These are phyloP conservation scores for Ecliptopera silaceata DNA, from an alignment of 2,888 invertebrate genomes.

Conservation along the genomic window DNA sequence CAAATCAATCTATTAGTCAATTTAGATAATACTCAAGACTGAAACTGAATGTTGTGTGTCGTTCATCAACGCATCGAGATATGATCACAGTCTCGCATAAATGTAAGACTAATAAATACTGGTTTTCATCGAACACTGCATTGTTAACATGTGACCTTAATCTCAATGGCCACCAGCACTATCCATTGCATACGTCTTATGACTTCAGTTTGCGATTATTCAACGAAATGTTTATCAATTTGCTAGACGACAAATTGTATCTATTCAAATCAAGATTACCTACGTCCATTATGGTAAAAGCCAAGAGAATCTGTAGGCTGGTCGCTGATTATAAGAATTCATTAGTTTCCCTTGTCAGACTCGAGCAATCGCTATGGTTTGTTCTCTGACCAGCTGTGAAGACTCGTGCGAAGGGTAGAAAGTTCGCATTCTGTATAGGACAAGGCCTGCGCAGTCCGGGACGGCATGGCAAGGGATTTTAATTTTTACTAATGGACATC, in stretches of 20 bases:
- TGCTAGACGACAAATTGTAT: conserved; percentile 11
- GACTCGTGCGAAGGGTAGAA: too few species aligned
- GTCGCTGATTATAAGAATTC: too few species aligned
- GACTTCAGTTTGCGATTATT: conserved; percentile 15
- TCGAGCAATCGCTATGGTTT: too few species aligned
- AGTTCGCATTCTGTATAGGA: too few species aligned
- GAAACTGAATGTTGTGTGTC: conserved; percentile 65
- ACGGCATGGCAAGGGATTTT: too few species aligned
- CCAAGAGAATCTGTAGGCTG: too few species aligned
- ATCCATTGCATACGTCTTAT: conserved; percentile 17
- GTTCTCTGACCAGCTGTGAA: too few species aligned
- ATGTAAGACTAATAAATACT: background rate
- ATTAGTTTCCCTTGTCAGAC: too few species aligned
- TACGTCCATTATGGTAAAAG: too few species aligned
- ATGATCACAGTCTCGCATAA: conserved; percentile 12
- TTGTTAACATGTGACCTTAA: background rate
- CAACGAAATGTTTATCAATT: conserved; percentile 4
- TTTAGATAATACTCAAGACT: conserved; percentile 76
- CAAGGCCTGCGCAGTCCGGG: too few species aligned
- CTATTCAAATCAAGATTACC: background rate
- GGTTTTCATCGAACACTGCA: too few species aligned
- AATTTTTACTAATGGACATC: too few species aligned
- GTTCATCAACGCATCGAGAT: conserved; percentile 18
- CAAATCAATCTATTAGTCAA: conserved; percentile 70
- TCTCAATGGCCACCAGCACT: conserved; percentile 5